phyloP scores from a whole-genome alignment of 2,797 vertebrate genomes.

The Characodon lateralis region DNA sequence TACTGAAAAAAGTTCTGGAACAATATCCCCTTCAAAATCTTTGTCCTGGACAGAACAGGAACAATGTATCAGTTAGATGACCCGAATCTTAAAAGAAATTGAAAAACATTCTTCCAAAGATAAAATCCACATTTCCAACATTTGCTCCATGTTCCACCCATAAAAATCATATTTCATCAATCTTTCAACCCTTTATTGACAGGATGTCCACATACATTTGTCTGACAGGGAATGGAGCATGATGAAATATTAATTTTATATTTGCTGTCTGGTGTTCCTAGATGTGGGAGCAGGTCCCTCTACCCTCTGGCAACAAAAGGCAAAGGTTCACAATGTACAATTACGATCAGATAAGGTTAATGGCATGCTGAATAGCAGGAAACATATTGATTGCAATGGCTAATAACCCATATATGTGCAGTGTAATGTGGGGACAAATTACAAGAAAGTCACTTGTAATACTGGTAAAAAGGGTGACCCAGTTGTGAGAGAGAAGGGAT shows the following conservation, averaged over 20 bases:
- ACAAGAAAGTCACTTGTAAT: conserved; percentile 52
- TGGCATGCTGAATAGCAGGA: conserved; percentile 51
- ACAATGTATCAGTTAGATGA: conserved; percentile 61
- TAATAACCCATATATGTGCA: conserved; percentile 21
- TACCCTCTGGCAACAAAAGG: conserved; percentile 69
- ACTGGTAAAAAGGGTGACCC: conserved; percentile 23
- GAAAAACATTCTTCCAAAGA: conserved; percentile 71
- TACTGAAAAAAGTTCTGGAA: neutral
- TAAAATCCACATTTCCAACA: conserved; percentile 75
- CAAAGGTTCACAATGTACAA: conserved; percentile 61
- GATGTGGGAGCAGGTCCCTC: conserved; percentile 46
- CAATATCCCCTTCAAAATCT: neutral
- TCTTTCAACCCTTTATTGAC: conserved; percentile 82
- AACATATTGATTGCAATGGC: conserved; percentile 54
- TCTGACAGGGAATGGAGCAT: conserved; percentile 67
- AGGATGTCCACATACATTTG: conserved; percentile 81
- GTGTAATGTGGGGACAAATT: conserved; percentile 36
- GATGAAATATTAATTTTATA: conserved; percentile 81
- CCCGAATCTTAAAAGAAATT: conserved; percentile 32
- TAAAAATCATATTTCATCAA: conserved; percentile 80
- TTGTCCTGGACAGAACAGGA: neutral
- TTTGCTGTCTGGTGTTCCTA: conserved; percentile 63
- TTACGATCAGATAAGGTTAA: conserved; percentile 66
- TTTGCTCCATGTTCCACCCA: conserved; percentile 70
- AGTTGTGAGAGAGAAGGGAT: conserved; percentile 44